These are phyloP conservation scores for Lochmaea capreae DNA, from an alignment of 2,888 invertebrate genomes.

Conservation along the genomic window DNA sequence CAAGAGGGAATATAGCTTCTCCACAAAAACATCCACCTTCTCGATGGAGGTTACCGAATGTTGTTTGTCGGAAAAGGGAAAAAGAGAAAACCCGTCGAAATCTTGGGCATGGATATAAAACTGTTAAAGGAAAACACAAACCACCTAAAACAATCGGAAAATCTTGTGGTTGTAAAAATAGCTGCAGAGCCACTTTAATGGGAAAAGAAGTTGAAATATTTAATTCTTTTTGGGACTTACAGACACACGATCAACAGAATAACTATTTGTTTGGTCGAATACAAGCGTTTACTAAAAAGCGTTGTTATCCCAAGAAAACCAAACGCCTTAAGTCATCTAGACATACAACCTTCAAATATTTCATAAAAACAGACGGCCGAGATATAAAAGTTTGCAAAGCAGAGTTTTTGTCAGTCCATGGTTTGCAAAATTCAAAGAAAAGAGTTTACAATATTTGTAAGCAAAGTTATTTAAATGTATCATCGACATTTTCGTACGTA, in stretches of 20 bases:
- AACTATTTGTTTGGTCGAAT: conserved; percentile 37
- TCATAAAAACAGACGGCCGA: conserved; percentile 35
- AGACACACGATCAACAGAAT: conserved; percentile 5
- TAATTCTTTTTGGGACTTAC: conserved; percentile 15
- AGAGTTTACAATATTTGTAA: neutral
- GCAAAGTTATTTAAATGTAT: too few relatives aligned
- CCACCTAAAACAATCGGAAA: neutral
- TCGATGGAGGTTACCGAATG: neutral
- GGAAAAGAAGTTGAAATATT: conserved; percentile 1
- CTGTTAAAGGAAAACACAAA: neutral
- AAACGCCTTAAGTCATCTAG: conserved; percentile 34
- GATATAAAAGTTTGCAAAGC: conserved; percentile 35
- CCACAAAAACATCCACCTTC: neutral
- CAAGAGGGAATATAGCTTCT: neutral
- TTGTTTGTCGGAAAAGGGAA: neutral
- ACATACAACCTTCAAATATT: conserved; percentile 33
- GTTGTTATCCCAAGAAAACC: conserved; percentile 41
- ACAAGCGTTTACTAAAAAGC: conserved; percentile 30
- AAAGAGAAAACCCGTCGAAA: neutral
- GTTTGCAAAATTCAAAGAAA: conserved; percentile 10
- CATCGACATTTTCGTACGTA: too few relatives aligned
- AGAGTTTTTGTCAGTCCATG: conserved; percentile 28
- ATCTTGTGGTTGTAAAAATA: conserved; percentile 1
- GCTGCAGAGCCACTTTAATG: neutral
- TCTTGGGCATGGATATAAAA: neutral